A percentile compares a stretch with the other conserved stretches of the same genome.
Conservation (phyloP, 1,140 invertebrate genomes). For the Pseudomyrmex gracilis region DNA sequence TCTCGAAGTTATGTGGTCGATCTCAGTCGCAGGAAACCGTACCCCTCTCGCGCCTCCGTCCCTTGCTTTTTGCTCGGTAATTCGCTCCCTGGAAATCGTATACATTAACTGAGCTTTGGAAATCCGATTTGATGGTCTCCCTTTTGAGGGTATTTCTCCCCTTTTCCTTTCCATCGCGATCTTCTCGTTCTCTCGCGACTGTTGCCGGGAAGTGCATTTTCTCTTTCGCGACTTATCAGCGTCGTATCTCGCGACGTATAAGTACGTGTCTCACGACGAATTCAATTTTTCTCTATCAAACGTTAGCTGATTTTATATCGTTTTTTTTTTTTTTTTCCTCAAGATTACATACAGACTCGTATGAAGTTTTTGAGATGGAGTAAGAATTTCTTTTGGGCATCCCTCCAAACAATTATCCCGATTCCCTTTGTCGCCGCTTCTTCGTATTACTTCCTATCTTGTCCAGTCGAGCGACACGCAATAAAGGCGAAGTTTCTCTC, state of each 20-base stretch:
- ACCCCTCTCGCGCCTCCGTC: conserved; percentile 27
- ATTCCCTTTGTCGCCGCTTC: conserved; percentile 53
- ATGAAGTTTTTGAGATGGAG: background rate
- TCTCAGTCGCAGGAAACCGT: conserved; percentile 43
- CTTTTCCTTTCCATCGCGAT: conserved; percentile 31
- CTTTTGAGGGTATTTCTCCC: background rate
- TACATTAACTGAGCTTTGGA: conserved; percentile 71
- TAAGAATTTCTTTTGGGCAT: conserved; percentile 16
- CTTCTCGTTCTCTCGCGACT: background rate
- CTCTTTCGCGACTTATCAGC: conserved; percentile 45
- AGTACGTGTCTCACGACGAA: conserved; percentile 25
- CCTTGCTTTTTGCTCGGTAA: conserved; percentile 62
- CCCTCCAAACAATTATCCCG: conserved; percentile 57
- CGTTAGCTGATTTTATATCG: conserved; percentile 29
- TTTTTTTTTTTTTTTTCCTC: background rate
- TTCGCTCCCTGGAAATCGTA: conserved; percentile 69
- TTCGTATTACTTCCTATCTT: conserved; percentile 48
- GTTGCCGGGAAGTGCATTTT: conserved; percentile 1
- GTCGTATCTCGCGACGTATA: conserved; percentile 13
- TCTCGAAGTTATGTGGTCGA: conserved; percentile 81
- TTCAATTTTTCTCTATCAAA: conserved; percentile 53
- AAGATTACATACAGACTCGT: conserved; percentile 7
- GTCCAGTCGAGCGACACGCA: conserved; percentile 31
- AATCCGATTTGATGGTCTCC: conserved; percentile 75
- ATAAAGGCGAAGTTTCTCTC: conserved; percentile 50